A percentile compares a stretch with the other conserved stretches of the same genome.
Evolutionary conservation across 2,113 vertebrate genomes (phyloP).

Genomic region (Orycteropus afer): DNA sequence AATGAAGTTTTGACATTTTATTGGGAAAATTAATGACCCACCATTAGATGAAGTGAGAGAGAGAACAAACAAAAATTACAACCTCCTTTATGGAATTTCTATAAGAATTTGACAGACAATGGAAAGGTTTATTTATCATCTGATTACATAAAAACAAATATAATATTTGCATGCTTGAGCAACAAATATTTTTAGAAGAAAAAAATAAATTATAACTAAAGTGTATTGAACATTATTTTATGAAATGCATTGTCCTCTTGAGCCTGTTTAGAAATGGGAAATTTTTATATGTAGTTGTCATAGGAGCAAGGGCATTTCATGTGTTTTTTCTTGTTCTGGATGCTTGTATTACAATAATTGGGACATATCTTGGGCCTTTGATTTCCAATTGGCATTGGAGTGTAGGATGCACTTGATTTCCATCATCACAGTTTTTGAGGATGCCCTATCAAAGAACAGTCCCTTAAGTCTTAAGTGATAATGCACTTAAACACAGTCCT

Average conservation of each 20-base stretch:
- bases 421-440: not conserved
- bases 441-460: not conserved
- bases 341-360: conserved; percentile 58
- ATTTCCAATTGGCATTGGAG: conserved; percentile 13
- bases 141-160: conserved; percentile 76
- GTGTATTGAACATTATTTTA: conserved; percentile 52
- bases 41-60: not conserved
- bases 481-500: not conserved
- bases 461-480: not conserved
- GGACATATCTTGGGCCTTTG: conserved; percentile 65
- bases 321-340: conserved; percentile 47
- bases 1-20: not conserved
- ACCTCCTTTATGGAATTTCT: conserved; percentile 35
- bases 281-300: conserved; percentile 76
- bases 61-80: not conserved
- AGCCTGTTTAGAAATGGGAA: conserved; percentile 63
- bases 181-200: conserved; percentile 56
- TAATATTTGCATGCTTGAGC: conserved; percentile 71
- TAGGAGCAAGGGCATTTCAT: conserved; percentile 73
- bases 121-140: conserved; percentile 71
- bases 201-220: conserved; percentile 49
- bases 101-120: conserved; percentile 60
- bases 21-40: not conserved
- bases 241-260: conserved; percentile 52
- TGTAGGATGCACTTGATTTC: not conserved